Evolutionary conservation across 2,113 vertebrate species (phyloP), one percentile per base, ranked within the genome.

Genomic region (Urocolius indicus): DNA sequence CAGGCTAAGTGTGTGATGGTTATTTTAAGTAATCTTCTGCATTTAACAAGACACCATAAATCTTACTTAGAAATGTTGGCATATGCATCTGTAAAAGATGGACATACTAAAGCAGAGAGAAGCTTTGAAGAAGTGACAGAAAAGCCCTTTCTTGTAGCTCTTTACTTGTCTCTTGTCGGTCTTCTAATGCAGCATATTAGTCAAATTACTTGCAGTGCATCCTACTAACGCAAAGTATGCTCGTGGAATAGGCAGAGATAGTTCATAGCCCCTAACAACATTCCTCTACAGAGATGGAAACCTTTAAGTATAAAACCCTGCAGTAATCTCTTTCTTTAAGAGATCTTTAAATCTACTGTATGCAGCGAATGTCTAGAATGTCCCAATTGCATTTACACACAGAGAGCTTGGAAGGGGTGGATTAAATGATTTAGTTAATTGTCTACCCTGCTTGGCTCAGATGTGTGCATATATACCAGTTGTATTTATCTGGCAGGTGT

Each of bases 381-480:
- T 78, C 65, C n/a, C 57, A 45, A 16, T 59, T 45, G 6, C 15
- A 46, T 92, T 88, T 91, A 26, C 71, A 62, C 55, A 21, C 19
- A 66, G 51, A 82, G 38, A 74, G 16, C 26, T 73, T 81, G 73
- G 57, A 84, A 92, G 72, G 38, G 68, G 54, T 54, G 19, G 55
- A 83, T 86, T 77, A 67, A 93, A 71, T 65, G 41, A 75, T 81
- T 90, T 89, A 66, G 41, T 79, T 90, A 92, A 92, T 92, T 90
- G 62, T 45, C 34, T 45, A 65, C 24, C 9, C 61, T 75, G 11
- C 57, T 88, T 88, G 66, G 38, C 68, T 93, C 48, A 78, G 57
- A 81, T n/a, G 61, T 41, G 8, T 89, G 36, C 15, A 18, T 63
- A 21, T 68, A 68, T 57, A 74, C 48, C 48, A 77, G 45, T 61